Evolutionary conservation across 2,888 invertebrate species (phyloP).

Genomic region (Nezara viridula): DNA sequence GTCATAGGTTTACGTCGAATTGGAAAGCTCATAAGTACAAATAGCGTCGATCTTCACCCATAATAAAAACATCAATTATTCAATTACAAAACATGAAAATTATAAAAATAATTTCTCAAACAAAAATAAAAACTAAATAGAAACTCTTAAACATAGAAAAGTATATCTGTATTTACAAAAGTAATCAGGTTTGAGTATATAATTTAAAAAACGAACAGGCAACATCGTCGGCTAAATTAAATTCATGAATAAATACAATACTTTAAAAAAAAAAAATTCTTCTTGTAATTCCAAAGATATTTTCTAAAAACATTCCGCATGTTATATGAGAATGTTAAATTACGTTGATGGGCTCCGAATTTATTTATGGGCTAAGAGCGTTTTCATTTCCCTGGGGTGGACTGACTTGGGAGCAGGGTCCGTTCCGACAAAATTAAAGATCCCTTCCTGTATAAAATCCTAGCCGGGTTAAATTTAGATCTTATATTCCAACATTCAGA

Average conservation of each 20-base stretch:
- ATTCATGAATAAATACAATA: not conserved
- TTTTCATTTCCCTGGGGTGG: constrained; percentile 19
- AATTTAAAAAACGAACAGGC: not conserved
- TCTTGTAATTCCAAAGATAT: not conserved
- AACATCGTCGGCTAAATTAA: not conserved
- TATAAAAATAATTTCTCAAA: no score
- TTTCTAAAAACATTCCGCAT: not conserved
- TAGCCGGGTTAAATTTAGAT: not conserved
- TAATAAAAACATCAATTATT: no score
- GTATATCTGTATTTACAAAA: not conserved
- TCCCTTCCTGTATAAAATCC: not conserved
- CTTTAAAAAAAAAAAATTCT: not conserved
- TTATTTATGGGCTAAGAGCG: not conserved
- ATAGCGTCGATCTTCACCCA: no score
- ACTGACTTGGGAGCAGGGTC: not conserved
- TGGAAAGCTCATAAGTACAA: no score
- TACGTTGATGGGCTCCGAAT: not conserved
- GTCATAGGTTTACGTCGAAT: no score
- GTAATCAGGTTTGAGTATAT: not conserved
- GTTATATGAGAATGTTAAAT: not conserved
- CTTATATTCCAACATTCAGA: not conserved
- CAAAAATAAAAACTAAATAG: no score
- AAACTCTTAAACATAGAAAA: no score
- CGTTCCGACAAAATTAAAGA: not conserved
- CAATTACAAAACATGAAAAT: no score